Percentiles rank a stretch among this genome's conserved stretches.
Conservation (phyloP, 2,888 invertebrate genomes). For the Parochlus steinenii region DNA sequence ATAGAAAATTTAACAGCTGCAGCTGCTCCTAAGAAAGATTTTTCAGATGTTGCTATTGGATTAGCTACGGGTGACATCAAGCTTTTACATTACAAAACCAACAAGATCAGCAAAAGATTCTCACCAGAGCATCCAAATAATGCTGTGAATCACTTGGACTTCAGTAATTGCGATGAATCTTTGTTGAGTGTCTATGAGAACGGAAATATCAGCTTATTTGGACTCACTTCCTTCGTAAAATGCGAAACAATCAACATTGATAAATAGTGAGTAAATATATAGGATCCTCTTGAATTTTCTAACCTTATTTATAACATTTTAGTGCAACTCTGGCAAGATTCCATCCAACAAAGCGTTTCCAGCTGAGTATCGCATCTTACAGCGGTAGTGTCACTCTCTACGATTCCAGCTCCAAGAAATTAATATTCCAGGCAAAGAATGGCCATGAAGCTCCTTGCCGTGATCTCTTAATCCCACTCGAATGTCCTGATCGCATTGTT, state of each 20-base stretch:
- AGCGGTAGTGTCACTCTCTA: constrained; percentile 25
- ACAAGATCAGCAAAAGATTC: constrained; percentile 20
- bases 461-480: constrained; percentile 24
- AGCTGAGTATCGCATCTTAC: constrained; percentile 24
- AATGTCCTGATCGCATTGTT: constrained; percentile 22
- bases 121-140: constrained; percentile 18
- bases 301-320: constrained; percentile 4
- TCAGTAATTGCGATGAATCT: constrained; percentile 26
- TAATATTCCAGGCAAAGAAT: constrained; percentile 20
- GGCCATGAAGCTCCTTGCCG: constrained; percentile 27
- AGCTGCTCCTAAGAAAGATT: no score
- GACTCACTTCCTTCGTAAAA: constrained; percentile 25
- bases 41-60: constrained; percentile 26
- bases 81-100: constrained; percentile 22
- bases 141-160: constrained; percentile 19
- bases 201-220: constrained; percentile 25
- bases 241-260: constrained; percentile 23
- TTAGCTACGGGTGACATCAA: constrained; percentile 24
- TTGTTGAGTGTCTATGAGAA: constrained; percentile 26
- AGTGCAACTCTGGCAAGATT: constrained; percentile 27
- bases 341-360: constrained; percentile 26
- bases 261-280: constrained; percentile 19
- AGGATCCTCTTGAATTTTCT: background rate
- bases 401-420: constrained; percentile 24
- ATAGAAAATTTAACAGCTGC: no score